Percentiles rank a stretch among this genome's conserved stretches.
These are phyloP conservation scores for Ips typographus DNA, from an alignment of 1,140 invertebrate genomes.

Conservation along the genomic window DNA sequence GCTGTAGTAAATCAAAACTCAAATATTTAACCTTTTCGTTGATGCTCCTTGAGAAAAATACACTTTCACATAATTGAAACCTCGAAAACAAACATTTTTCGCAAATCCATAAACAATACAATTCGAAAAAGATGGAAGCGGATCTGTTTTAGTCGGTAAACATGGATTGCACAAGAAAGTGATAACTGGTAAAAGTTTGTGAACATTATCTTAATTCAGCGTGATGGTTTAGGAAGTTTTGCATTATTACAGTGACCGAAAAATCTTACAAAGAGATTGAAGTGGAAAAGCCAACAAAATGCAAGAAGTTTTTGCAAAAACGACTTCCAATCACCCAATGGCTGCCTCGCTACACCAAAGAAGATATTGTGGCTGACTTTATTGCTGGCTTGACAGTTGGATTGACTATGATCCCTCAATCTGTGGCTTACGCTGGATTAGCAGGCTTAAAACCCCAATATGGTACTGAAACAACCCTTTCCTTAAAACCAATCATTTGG, in stretches of 20 bases:
- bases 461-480: constrained; percentile 54
- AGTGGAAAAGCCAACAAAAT: constrained; percentile 7
- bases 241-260: constrained; percentile 18
- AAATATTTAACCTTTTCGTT: too few species aligned
- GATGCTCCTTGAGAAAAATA: too few species aligned
- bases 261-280: background rate
- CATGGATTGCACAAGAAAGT: background rate
- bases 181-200: background rate
- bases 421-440: constrained; percentile 75
- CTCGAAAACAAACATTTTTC: background rate
- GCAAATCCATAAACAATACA: background rate
- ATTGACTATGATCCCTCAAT: constrained; percentile 75
- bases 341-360: constrained; percentile 65
- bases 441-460: constrained; percentile 76
- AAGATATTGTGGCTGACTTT: constrained; percentile 67
- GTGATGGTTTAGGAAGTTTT: background rate
- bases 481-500: background rate
- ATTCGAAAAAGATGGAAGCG: constrained; percentile 2
- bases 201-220: constrained; percentile 6
- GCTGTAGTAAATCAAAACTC: too few species aligned
- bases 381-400: constrained; percentile 87
- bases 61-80: background rate
- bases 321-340: constrained; percentile 56
- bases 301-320: constrained; percentile 27
- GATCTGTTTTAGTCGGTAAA: constrained; percentile 1